Evolutionary conservation across 2,113 vertebrate species (phyloP), one percentile per base, ranked within the genome.

Genomic region (Rhinolophus sinicus): DNA sequence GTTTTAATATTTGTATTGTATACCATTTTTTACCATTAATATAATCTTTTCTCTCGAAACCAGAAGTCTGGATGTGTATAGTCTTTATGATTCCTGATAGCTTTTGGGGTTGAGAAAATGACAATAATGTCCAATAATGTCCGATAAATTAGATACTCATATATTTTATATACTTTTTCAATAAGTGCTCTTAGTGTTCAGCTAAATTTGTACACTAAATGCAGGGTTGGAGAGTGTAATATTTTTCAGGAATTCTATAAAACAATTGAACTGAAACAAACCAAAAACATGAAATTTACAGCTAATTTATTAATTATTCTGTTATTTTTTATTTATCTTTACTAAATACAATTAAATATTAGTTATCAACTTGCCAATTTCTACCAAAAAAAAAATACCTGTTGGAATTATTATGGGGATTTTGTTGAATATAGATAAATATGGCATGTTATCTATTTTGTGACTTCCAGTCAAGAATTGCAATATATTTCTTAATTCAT

Each of bases 1-100:
- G 40, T 40, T 30, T 78, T 58, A 64, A n/a, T 60, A 54, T 90
- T 62, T 84, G 19, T 50, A 86, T 58, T 88, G n/a, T 56, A 64
- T n/a, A 95, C 18, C 22, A 95, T 40, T 86, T 82, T 96, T 73
- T 44, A 83, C 28, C 18, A 97, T 70, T 75, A 90, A 58, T 85
- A 90, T 52, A 83, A 21, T 72, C 56, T 18, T 58, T 22, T 93
- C 19, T 18, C 64, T 96, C 13, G 77, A 67, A 91, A 92, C 13
- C 54, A 93, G 33, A 92, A 3, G 5, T 11, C 26, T 40, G 28
- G 18, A 60, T 84, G 56, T 75, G 24, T 76, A 52, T 24, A 91
- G 21, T 70, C 28, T 91, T 73, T 75, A 28, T 87, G 35, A 88
- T 96, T 96, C 35, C 64, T 92, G 26, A 70, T 70, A 69, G 26